phyloP scores from a whole-genome alignment of 1,140 invertebrate species.

The Meteorus sp. region DNA sequence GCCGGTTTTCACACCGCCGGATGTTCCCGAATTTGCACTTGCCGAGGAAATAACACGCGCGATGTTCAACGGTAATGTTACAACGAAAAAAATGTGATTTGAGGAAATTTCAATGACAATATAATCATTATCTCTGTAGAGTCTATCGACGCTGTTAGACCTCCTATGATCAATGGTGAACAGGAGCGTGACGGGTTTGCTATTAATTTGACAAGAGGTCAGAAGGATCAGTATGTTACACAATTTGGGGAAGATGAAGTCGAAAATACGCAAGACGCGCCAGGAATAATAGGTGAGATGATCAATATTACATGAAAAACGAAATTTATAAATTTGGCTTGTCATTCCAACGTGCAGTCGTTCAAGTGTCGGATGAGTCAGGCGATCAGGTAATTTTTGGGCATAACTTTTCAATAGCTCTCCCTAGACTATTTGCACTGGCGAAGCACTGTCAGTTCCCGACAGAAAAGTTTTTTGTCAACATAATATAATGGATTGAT shows the following conservation, averaged over 20 bases:
- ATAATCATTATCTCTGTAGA: no score
- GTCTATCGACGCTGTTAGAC: slow-evolving; percentile 40
- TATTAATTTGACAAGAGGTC: slow-evolving; percentile 71
- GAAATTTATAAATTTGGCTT: slow-evolving; percentile 28
- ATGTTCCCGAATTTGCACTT: slow-evolving; percentile 68
- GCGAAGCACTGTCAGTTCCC: not conserved
- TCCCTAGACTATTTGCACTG: not conserved
- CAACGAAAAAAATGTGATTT: not conserved
- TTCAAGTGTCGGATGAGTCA: slow-evolving; percentile 51
- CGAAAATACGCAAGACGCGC: slow-evolving; percentile 30
- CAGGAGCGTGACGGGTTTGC: slow-evolving; percentile 65
- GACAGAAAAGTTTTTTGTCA: not conserved
- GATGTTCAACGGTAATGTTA: slow-evolving; percentile 43
- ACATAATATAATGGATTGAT: no score
- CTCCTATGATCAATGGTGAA: slow-evolving; percentile 42
- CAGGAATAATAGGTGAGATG: slow-evolving; percentile 61
- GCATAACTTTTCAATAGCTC: slow-evolving; percentile 4
- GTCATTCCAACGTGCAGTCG: slow-evolving; percentile 42
- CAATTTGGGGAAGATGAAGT: slow-evolving; percentile 64
- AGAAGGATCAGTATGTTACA: slow-evolving; percentile 73
- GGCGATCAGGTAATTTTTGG: slow-evolving; percentile 43
- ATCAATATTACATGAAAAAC: not conserved
- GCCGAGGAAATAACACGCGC: slow-evolving; percentile 51
- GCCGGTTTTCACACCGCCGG: slow-evolving; percentile 80
- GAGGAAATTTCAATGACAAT: slow-evolving; percentile 4